A percentile compares a stretch with the other conserved stretches of the same genome.
These are phyloP conservation scores for Onthophagus taurus DNA, from an alignment of 1,140 invertebrate species.

Conservation along the genomic window DNA sequence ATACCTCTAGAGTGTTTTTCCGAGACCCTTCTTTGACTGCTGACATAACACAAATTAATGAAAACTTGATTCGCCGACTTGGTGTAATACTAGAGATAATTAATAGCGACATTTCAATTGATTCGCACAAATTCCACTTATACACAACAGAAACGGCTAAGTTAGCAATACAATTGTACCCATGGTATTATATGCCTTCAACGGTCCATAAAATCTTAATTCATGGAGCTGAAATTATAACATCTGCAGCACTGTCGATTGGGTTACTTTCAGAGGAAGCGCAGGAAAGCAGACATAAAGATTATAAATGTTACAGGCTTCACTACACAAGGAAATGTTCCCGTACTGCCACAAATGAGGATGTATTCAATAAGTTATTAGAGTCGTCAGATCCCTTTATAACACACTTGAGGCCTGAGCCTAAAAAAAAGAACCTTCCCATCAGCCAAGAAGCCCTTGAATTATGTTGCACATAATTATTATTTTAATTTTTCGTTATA, in stretches of 20 bases:
- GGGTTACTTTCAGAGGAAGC: conserved; percentile 31
- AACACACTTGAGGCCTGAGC: too few species aligned
- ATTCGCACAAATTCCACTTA: too few species aligned
- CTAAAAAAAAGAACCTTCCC: too few species aligned
- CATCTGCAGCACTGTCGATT: conserved; percentile 24
- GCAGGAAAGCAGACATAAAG: conserved; percentile 31
- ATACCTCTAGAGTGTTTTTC: not conserved
- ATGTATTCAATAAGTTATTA: not conserved
- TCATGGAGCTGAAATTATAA: conserved; percentile 28
- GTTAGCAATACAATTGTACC: not conserved
- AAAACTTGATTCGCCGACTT: not conserved
- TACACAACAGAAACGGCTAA: too few species aligned
- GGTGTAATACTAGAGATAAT: not conserved
- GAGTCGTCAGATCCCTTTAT: not conserved
- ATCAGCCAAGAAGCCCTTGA: too few species aligned
- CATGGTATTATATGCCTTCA: conserved; percentile 29
- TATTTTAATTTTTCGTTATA: too few species aligned
- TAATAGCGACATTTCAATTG: not conserved
- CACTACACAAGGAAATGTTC: not conserved
- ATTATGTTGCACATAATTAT: too few species aligned
- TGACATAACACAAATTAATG: not conserved
- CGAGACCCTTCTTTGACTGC: too few species aligned
- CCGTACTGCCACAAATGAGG: not conserved
- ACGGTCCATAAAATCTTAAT: conserved; percentile 32
- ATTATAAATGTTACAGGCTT: conserved; percentile 20